These are phyloP conservation scores for Dioctria rufipes DNA, from an alignment of 2,888 invertebrate genomes.

Conservation along the genomic window DNA sequence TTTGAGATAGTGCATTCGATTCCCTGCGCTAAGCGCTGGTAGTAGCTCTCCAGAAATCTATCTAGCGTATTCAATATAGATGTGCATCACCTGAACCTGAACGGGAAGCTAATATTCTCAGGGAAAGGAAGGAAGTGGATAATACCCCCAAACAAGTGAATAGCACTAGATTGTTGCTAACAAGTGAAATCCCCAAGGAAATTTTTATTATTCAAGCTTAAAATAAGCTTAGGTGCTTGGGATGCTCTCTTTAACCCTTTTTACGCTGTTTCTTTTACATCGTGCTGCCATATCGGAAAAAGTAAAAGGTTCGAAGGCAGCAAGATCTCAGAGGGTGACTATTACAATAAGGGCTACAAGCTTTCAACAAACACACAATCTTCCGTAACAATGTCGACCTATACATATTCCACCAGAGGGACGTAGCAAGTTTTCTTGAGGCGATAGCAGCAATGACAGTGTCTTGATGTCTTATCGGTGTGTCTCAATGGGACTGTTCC, in stretches of 20 bases:
- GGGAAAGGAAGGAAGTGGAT: background rate
- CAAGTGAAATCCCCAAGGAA: constrained; percentile 19
- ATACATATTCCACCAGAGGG: background rate
- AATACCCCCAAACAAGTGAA: constrained; percentile 7
- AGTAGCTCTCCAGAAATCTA: background rate
- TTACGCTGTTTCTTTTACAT: background rate
- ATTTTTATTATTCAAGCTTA: constrained; percentile 25
- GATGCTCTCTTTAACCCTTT: background rate
- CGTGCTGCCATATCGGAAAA: constrained; percentile 8
- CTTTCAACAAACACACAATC: background rate
- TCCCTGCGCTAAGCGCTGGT: background rate
- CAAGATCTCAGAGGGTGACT: background rate
- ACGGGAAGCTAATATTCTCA: constrained; percentile 33
- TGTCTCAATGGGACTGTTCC: background rate
- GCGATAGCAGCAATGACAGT: constrained; percentile 9
- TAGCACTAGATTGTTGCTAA: background rate
- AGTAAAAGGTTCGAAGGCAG: background rate
- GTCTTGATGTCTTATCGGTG: constrained; percentile 37
- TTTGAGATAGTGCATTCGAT: background rate
- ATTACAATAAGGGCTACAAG: background rate
- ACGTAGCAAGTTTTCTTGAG: background rate
- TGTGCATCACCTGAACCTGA: constrained; percentile 19
- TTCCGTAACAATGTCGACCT: background rate
- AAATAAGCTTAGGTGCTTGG: background rate
- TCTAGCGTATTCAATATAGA: background rate